Base-by-base conservation (phyloP, 2,113 vertebrate genomes). In the Nematolebias whitei region DNA sequence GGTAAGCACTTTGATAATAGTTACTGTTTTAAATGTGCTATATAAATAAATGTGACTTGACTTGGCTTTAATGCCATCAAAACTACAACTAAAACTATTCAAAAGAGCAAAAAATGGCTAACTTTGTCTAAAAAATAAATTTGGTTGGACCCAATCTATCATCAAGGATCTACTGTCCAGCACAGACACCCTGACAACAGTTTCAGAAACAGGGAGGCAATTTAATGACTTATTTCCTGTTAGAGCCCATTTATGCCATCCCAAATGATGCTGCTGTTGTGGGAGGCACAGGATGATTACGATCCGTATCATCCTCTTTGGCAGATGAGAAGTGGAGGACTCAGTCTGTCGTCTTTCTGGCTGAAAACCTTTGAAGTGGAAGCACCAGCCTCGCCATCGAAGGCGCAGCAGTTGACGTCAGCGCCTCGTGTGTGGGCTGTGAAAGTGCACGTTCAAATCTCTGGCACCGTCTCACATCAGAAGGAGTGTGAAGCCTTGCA, bases 201-300 rank as follows among this genome's bases (percentile, higher is more conserved):
- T 61, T 78, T 66, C 20, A 49, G 35, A 73, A 45, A 48, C 43
- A 65, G 74, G 81, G 74, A 71, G 73, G 58, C 23, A 74, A 60
- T 78, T 82, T 78, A 85, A 86, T 78, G 44, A 64, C 76, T 65
- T 48, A 54, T 77, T 86, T 89, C 82, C 89, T 86, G 78, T 32
- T 32, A 8, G 47, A 63, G 24, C 58, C 74, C 48, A 64, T 78
- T 81, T 60, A 54, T 0, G 14, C 23, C 24, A 20, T 35, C 57
- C 60, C 12, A 52, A 54, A 50, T 11, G 40, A 43, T 41, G 73
- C 47, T 66, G 71, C 55, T 16, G 69, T 54, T 12, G 44, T 52
- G 52, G 74, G 76, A 78, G 68, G 70, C 16, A 15, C 1, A 12
- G 40, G 51, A 56, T 24, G 72, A 80, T 79, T 65, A 77, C 44